These are phyloP conservation scores for Cryptosula pallasiana DNA, from an alignment of 2,888 invertebrate genomes.

Conservation along the genomic window DNA sequence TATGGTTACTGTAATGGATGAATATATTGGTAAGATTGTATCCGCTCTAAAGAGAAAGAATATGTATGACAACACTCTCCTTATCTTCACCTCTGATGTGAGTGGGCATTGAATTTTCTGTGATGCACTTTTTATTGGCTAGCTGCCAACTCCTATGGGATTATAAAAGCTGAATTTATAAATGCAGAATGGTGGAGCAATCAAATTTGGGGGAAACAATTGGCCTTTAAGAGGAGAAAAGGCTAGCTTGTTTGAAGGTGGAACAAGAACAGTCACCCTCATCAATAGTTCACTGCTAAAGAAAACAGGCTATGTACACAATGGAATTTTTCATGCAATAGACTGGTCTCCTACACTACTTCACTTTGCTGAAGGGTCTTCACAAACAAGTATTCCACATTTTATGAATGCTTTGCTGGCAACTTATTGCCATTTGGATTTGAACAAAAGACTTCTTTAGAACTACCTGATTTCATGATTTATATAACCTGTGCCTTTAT, in stretches of 20 bases:
- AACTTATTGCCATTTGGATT: too few relatives aligned
- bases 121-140: too few relatives aligned
- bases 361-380: neutral
- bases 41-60: neutral
- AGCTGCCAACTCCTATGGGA: too few relatives aligned
- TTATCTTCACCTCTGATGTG: neutral
- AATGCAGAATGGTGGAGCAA: neutral
- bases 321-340: constrained; percentile 24
- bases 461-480: too few relatives aligned
- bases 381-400: neutral
- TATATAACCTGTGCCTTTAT: too few relatives aligned
- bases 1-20: neutral
- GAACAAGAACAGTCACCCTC: constrained; percentile 18
- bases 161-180: too few relatives aligned
- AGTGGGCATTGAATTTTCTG: too few relatives aligned
- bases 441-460: too few relatives aligned
- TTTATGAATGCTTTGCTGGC: too few relatives aligned
- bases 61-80: constrained; percentile 17
- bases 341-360: constrained; percentile 25
- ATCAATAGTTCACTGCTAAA: neutral
- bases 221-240: constrained; percentile 24
- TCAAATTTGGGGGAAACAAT: constrained; percentile 9
- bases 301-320: neutral
- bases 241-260: constrained; percentile 19
- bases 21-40: constrained; percentile 2